Percentiles rank a stretch among this genome's conserved stretches.
These are phyloP conservation scores for Eutrigla gurnardus DNA, from an alignment of 2,797 vertebrate species.

Conservation along the genomic window DNA sequence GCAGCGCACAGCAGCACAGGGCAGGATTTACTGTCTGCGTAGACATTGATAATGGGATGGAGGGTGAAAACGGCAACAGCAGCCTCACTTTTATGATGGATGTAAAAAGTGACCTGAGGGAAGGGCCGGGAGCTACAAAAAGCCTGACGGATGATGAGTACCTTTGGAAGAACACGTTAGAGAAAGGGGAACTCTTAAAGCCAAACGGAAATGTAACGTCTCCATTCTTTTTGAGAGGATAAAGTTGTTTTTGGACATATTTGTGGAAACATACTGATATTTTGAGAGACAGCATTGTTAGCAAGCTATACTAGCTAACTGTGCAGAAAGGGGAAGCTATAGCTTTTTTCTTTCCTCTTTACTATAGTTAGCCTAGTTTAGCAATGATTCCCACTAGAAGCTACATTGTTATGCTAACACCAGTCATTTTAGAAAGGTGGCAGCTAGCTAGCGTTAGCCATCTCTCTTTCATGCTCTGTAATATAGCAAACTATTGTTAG, in stretches of 20 bases:
- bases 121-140: constrained; percentile 41
- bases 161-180: constrained; percentile 11
- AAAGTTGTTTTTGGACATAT: neutral
- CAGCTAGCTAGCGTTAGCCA: neutral
- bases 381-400: neutral
- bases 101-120: constrained; percentile 58
- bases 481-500: neutral
- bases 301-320: neutral
- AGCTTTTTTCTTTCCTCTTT: neutral
- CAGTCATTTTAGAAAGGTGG: neutral
- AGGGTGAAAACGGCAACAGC: constrained; percentile 58
- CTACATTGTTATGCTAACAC: neutral
- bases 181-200: constrained; percentile 6
- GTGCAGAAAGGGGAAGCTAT: neutral
- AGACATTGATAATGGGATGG: constrained; percentile 63
- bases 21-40: constrained; percentile 65
- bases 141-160: constrained; percentile 25
- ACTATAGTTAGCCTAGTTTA: neutral
- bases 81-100: constrained; percentile 68
- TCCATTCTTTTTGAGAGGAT: neutral
- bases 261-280: constrained; percentile 11
- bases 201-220: neutral
- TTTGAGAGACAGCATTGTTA: constrained; percentile 2
- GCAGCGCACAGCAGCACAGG: constrained; percentile 29
- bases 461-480: neutral